These are phyloP conservation scores for Batillaria attramentaria DNA, from an alignment of 1,140 invertebrate genomes.

Conservation along the genomic window DNA sequence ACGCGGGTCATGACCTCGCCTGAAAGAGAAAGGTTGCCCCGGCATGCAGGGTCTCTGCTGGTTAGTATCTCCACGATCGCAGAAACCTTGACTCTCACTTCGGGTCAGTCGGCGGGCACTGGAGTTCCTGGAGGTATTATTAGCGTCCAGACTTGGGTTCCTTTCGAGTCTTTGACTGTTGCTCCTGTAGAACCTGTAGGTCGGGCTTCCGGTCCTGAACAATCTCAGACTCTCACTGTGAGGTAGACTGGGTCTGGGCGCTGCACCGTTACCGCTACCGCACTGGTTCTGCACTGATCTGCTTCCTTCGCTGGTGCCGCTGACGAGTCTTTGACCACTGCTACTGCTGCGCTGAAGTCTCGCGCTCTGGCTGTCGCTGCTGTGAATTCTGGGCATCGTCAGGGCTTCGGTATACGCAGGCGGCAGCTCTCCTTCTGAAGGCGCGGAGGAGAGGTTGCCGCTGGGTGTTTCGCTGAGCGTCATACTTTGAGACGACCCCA, in stretches of 20 bases:
- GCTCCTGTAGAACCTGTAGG: background rate
- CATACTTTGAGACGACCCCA: background rate
- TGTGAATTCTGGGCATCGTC: constrained; percentile 14
- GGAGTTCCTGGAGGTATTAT: no score
- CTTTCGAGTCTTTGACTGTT: background rate
- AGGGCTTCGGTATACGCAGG: constrained; percentile 10
- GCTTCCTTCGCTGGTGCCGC: background rate
- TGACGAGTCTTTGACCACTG: background rate
- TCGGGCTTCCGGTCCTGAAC: background rate
- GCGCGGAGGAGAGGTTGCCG: background rate
- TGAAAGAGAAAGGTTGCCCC: no score
- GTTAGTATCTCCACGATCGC: background rate
- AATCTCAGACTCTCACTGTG: constrained; percentile 19
- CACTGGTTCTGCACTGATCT: background rate
- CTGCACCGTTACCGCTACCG: background rate
- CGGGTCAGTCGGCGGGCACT: background rate
- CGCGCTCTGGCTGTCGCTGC: background rate
- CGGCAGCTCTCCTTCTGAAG: constrained; percentile 9
- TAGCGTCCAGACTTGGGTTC: background rate
- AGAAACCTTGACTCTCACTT: constrained; percentile 13
- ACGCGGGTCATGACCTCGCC: no score
- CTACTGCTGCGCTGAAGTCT: background rate
- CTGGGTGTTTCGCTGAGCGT: background rate
- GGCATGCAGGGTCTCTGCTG: background rate
- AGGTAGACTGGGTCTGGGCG: constrained; percentile 3